Evolutionary conservation across 2,797 vertebrate genomes (phyloP), one percentile per base, ranked within the genome.

Genomic region (Melanogrammus aeglefinus): DNA sequence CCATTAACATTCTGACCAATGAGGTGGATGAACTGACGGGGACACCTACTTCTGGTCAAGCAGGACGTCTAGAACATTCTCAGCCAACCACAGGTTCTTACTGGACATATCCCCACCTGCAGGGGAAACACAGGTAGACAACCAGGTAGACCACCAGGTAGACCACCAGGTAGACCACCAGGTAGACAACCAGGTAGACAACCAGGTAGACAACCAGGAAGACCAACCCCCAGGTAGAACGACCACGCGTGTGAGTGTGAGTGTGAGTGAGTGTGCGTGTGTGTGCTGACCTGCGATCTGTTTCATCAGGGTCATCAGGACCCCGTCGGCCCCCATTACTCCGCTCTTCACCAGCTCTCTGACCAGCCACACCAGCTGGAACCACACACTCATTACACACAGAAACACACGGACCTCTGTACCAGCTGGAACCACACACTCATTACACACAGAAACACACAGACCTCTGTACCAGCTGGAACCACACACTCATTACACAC

Each of bases 251-350:
- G 31, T 31, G 2, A 0, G 31, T 31, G 51, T 31, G 57, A n/a
- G 44, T 33, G 31, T 51, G 47, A 73, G 51, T 33, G 63, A 27
- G 51, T 73, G 1, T 66, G 80, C 41, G 31, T 1, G 63, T 7
- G 7, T 16, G 16, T 85, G 92, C 91, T 79, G 21, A 98, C 97
- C 97, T 72, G 97, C 97, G 0, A 99, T 97, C 92, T 99, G 97
- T 80, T 99, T 99, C 93, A 98, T 96, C 84, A 98, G 94, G 0
- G 97, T 98, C 97, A 99, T 99, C 79, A 97, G 95, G 27, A 97
- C 96, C 0, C 97, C 97, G 0, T 99, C 97, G 0, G 96, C 96
- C 10, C 97, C 97, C 0, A 98, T 92, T 73, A 98, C 95, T 0
- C 95, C 93, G 0, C 95, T 97, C 93, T 98, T 97, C 89, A 99